These are phyloP conservation scores for Silurus glanis DNA, from an alignment of 2,113 vertebrate genomes.

Conservation along the genomic window DNA sequence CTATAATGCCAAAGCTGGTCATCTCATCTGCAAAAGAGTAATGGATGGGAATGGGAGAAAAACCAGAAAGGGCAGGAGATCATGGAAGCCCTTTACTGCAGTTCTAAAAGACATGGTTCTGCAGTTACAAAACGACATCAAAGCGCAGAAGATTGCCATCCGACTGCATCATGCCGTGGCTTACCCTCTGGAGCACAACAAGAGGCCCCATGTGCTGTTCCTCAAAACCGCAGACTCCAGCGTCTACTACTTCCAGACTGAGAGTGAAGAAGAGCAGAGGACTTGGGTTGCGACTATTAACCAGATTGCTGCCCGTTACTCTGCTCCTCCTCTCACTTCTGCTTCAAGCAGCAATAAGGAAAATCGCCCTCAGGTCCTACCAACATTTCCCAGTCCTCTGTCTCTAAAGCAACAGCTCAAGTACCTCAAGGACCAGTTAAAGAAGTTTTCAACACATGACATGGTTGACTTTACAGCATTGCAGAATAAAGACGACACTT, in stretches of 20 bases:
- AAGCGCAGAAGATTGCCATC: neutral
- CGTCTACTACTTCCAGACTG: neutral
- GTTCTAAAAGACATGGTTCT: neutral
- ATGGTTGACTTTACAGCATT: too few relatives aligned
- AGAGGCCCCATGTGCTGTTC: conserved; percentile 1
- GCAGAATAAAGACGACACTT: too few relatives aligned
- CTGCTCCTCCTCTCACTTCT: neutral
- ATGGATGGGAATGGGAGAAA: neutral
- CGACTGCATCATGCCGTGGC: neutral
- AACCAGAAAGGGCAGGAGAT: neutral
- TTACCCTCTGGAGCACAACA: neutral
- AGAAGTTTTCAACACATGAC: neutral
- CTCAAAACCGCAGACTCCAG: neutral
- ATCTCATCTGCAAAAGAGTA: neutral
- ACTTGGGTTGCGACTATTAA: neutral
- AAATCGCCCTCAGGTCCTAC: neutral
- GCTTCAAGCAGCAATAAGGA: neutral
- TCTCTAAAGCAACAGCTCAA: neutral
- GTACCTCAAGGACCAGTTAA: neutral
- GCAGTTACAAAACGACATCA: neutral
- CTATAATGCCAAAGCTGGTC: neutral
- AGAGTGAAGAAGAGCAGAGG: neutral
- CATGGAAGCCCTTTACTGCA: neutral
- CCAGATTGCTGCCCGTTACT: neutral
- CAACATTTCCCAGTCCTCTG: neutral